A percentile compares a stretch with the other conserved stretches of the same genome.
These are phyloP conservation scores for Cephus pygmeus DNA, from an alignment of 2,888 invertebrate genomes.

Conservation along the genomic window DNA sequence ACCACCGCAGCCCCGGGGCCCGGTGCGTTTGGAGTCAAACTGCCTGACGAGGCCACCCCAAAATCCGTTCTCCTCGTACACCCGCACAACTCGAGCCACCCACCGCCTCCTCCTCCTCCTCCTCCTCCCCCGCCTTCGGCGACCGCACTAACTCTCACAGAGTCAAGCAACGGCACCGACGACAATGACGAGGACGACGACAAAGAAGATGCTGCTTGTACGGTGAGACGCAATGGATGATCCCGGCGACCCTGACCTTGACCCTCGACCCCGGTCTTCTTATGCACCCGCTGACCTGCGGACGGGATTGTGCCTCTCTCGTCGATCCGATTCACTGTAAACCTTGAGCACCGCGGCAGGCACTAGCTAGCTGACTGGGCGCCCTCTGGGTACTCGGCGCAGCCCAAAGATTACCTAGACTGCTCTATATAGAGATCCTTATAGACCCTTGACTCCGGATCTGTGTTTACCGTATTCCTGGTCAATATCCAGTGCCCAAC, in stretches of 20 bases:
- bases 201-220: slow-evolving; percentile 7
- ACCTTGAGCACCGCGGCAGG: not conserved
- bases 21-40: slow-evolving; percentile 61
- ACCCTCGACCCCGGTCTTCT: slow-evolving; percentile 41
- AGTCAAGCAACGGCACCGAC: slow-evolving; percentile 19
- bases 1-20: slow-evolving; percentile 63
- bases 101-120: slow-evolving; percentile 39
- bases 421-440: too few relatives aligned
- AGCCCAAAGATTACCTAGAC: too few relatives aligned
- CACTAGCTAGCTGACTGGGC: too few relatives aligned
- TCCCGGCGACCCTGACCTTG: slow-evolving; percentile 37
- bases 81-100: slow-evolving; percentile 45
- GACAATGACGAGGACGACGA: slow-evolving; percentile 16
- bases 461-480: too few relatives aligned
- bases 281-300: slow-evolving; percentile 45
- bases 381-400: too few relatives aligned
- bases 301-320: slow-evolving; percentile 54
- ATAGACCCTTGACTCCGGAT: too few relatives aligned
- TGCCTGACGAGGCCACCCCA: slow-evolving; percentile 56
- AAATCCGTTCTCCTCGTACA: slow-evolving; percentile 48
- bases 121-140: slow-evolving; percentile 30
- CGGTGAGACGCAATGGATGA: slow-evolving; percentile 8
- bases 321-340: slow-evolving; percentile 1
- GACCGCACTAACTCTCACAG: slow-evolving; percentile 18
- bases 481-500: too few relatives aligned